These are phyloP conservation scores for Temnothorax rugatulus DNA, from an alignment of 2,888 invertebrate genomes.

Conservation along the genomic window DNA sequence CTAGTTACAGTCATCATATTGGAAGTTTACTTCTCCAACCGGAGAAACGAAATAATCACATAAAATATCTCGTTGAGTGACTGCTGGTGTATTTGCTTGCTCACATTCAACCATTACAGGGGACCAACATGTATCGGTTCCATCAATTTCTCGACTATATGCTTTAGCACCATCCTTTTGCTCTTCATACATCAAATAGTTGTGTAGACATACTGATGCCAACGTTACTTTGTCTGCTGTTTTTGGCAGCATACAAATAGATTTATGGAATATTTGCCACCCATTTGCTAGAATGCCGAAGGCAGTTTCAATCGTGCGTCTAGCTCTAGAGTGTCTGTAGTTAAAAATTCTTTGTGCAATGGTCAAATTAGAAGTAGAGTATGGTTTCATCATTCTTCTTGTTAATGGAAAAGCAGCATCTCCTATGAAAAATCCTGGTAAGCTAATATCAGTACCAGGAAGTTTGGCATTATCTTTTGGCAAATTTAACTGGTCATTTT, in stretches of 20 bases:
- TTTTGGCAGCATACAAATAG: neutral
- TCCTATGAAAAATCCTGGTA: neutral
- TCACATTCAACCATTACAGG: neutral
- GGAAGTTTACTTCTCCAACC: neutral
- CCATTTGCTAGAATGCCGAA: neutral
- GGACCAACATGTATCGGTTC: neutral
- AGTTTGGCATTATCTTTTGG: neutral
- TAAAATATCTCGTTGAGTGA: neutral
- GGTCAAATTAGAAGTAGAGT: neutral
- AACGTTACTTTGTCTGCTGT: neutral
- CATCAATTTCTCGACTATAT: slow-evolving; percentile 10
- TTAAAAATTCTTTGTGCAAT: slow-evolving; percentile 9
- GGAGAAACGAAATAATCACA: slow-evolving; percentile 3
- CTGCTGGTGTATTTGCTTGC: neutral
- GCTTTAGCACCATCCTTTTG: neutral
- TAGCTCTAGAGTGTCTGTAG: neutral
- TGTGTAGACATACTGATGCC: neutral
- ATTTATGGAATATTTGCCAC: neutral
- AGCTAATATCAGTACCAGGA: neutral
- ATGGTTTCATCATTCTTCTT: neutral
- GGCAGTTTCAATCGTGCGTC: slow-evolving; percentile 2
- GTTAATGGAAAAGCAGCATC: neutral
- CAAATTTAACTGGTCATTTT: neutral
- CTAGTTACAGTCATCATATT: neutral
- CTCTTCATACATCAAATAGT: neutral